Evolutionary conservation across 2,888 invertebrate genomes (phyloP), one percentile per base, ranked within the genome.

Genomic region (Caenorhabditis afra): DNA sequence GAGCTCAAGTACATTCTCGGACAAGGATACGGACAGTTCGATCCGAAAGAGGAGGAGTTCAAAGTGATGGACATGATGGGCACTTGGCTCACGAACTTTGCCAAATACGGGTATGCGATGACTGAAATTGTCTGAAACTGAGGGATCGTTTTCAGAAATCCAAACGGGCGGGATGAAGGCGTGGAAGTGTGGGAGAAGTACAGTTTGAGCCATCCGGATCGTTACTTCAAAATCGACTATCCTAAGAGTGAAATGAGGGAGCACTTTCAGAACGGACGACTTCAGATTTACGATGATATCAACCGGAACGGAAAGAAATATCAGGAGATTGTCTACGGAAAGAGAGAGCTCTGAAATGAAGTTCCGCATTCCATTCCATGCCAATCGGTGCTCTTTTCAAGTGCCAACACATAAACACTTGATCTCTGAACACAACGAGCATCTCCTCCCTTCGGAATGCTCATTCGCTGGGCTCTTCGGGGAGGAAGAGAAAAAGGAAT

Each of bases 1-100:
- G 85, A 85, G 45, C 55, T 85, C 10, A 74, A 77, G 18, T 85
- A 84, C 61, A 68, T 83, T 14, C 64, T 85, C 12, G 83, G 83
- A 29, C 29, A 29, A 29, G 29, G 29, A 3, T 29, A 29, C 29
- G 29, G 65, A 1, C 67, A 84, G 61, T 85, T 81, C 44, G 44
- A 64, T 7, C 81, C 83, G 10, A 81, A 64, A 16, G 81, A 59
- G 10, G 79, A 81, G 18, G 85, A 85, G 45, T 45, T 57, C 22
- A 68, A 75, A 39, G 71, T 84, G 55, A 73, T 85, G 37, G 76
- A 85, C 11, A 58, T 68, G 14, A 79, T 85, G 81, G 75, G 79
- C 5, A 44, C 12, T 0, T 82, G 61, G 39, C 66, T 82, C n/a
- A 59, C 85, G 1, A 85, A 85, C 35, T 85, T 85, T 49, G 79